A percentile compares a stretch with the other conserved stretches of the same genome.
Conservation (phyloP, 1,140 invertebrate genomes). For the Anthonomus grandis region DNA sequence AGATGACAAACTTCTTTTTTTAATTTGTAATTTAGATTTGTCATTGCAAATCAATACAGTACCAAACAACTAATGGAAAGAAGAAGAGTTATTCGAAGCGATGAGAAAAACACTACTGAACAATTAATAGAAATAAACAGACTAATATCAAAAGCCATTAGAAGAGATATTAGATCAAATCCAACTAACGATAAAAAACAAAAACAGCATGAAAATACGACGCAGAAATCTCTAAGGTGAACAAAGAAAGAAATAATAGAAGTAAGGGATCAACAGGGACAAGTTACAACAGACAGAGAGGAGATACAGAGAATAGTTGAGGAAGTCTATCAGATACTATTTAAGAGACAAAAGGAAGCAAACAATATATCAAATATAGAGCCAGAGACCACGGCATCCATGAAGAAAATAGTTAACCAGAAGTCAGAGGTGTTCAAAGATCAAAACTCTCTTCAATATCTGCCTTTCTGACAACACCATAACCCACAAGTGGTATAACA, state of each 20-base stretch:
- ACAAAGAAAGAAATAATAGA: neutral
- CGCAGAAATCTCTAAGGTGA: slow-evolving; percentile 2
- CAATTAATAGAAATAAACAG: neutral
- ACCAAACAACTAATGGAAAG: neutral
- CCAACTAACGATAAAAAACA: too few species aligned
- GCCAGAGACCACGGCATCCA: too few species aligned
- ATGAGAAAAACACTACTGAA: neutral
- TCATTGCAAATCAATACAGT: too few species aligned
- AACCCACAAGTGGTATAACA: too few species aligned
- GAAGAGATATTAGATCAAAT: neutral
- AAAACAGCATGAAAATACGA: neutral
- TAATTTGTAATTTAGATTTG: too few species aligned
- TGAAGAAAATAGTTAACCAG: too few species aligned
- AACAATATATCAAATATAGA: neutral
- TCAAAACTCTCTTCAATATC: too few species aligned
- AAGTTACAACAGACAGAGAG: neutral
- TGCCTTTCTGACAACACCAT: too few species aligned
- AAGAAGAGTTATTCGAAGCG: slow-evolving; percentile 1
- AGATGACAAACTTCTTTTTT: too few species aligned
- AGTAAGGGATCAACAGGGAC: neutral
- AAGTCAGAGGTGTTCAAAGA: too few species aligned
- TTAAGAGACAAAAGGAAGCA: neutral
- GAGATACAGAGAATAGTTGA: neutral
- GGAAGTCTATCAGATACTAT: neutral
- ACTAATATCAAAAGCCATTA: too few species aligned